These are phyloP conservation scores for Caenorhabditis wallacei DNA, from an alignment of 2,888 invertebrate species.

Conservation along the genomic window DNA sequence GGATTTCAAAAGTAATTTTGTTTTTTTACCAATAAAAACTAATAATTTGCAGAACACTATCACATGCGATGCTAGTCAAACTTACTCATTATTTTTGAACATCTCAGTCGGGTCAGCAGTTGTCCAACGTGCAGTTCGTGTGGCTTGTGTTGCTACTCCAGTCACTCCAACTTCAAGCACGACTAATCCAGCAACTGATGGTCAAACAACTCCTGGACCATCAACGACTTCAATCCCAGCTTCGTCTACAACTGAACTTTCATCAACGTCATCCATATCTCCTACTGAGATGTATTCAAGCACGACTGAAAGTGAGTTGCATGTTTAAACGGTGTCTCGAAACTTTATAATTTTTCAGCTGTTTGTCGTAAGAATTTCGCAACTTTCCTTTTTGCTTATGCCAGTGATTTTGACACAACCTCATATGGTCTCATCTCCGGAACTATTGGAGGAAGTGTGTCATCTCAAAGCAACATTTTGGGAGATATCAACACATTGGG, in stretches of 20 bases:
- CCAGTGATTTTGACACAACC: conserved; percentile 19
- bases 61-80: conserved; percentile 21
- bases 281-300: background rate
- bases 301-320: background rate
- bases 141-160: conserved; percentile 36
- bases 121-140: conserved; percentile 41
- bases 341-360: background rate
- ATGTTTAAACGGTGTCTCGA: background rate
- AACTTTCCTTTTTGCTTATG: conserved; percentile 46
- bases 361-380: background rate
- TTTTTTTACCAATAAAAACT: too few species aligned
- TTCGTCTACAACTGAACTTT: background rate
- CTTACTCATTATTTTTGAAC: conserved; percentile 31
- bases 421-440: conserved; percentile 1
- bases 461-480: background rate
- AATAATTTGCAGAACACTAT: conserved; percentile 28
- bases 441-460: conserved; percentile 2
- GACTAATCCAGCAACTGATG: background rate
- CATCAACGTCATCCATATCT: background rate
- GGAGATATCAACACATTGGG: background rate
- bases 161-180: background rate
- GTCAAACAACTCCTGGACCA: conserved; percentile 1
- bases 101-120: conserved; percentile 16
- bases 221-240: background rate
- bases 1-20: conserved; percentile 20